Percentiles rank a stretch among this genome's conserved stretches.
phyloP scores from a whole-genome alignment of 2,113 vertebrate species.

The Paramisgurnus dabryanus region DNA sequence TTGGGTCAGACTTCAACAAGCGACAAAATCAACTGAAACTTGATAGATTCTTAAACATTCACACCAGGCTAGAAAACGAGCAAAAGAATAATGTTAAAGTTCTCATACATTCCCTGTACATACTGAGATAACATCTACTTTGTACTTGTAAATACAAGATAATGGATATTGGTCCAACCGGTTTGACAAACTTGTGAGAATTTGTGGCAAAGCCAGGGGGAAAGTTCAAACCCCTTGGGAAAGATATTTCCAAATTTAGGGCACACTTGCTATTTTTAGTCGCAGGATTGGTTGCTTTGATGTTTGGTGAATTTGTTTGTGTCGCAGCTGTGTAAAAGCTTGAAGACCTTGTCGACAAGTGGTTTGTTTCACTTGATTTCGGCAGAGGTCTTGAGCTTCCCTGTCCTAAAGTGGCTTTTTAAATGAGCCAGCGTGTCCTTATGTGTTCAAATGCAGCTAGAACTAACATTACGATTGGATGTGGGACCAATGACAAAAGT shows the following conservation, averaged over 20 bases:
- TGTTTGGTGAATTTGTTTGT: slow-evolving; percentile 44
- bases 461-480: slow-evolving; percentile 37
- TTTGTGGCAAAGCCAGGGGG: slow-evolving; percentile 26
- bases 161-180: neutral
- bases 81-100: neutral
- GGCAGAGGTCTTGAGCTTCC: slow-evolving; percentile 32
- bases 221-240: slow-evolving; percentile 14
- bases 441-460: slow-evolving; percentile 39
- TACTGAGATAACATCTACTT: slow-evolving; percentile 3
- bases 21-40: neutral
- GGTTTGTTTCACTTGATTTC: neutral
- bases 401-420: slow-evolving; percentile 31
- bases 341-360: neutral
- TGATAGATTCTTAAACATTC: neutral
- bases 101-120: slow-evolving; percentile 44
- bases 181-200: no score
- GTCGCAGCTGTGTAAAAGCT: slow-evolving; percentile 27
- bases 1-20: neutral
- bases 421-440: slow-evolving; percentile 5
- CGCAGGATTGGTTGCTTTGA: slow-evolving; percentile 40
- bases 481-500: neutral
- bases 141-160: slow-evolving; percentile 27
- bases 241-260: slow-evolving; percentile 28
- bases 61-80: neutral
- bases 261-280: slow-evolving; percentile 23